A percentile compares a stretch with the other conserved stretches of the same genome.
phyloP scores from a whole-genome alignment of 2,888 invertebrate species.

The Drosophila diplacantha region DNA sequence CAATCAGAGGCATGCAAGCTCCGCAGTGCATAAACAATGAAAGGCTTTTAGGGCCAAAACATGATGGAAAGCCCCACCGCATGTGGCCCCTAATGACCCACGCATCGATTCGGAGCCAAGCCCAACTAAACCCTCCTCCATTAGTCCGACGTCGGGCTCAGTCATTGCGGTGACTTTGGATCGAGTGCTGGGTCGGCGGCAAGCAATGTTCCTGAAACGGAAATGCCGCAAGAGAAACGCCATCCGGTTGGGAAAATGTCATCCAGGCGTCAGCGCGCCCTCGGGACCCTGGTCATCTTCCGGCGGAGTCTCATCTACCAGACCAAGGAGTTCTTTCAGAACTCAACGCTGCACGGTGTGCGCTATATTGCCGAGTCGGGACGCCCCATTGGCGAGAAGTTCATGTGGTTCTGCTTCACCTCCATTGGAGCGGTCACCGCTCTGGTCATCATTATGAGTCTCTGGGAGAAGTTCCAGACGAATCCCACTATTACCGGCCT shows the following conservation, averaged over 20 bases:
- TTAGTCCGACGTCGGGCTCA: conserved; percentile 5
- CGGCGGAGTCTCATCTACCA: conserved; percentile 84
- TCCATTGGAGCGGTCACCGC: conserved; percentile 84
- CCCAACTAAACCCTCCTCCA: not conserved
- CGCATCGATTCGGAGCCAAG: conserved; percentile 13
- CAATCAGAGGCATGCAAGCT: conserved; percentile 39
- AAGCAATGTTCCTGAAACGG: conserved; percentile 55
- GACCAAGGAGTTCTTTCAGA: conserved; percentile 85
- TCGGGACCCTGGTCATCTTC: conserved; percentile 74
- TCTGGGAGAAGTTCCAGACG: conserved; percentile 90
- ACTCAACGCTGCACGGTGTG: conserved; percentile 88
- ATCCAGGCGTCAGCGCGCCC: conserved; percentile 39
- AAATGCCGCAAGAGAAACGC: conserved; percentile 61
- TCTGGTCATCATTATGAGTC: conserved; percentile 85
- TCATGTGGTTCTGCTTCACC: conserved; percentile 89
- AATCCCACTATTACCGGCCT: conserved; percentile 89
- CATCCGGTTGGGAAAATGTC: conserved; percentile 24
- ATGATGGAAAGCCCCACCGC: not conserved
- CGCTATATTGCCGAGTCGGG: conserved; percentile 87
- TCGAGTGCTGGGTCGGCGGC: conserved; percentile 25
- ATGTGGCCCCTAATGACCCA: conserved; percentile 29
- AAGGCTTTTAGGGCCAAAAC: conserved; percentile 55
- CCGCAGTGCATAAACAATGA: conserved; percentile 57
- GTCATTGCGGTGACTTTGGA: conserved; percentile 19
- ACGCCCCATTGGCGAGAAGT: conserved; percentile 88